Evolutionary conservation across 2,888 invertebrate species (phyloP).

Genomic region (Spodoptera exigua): DNA sequence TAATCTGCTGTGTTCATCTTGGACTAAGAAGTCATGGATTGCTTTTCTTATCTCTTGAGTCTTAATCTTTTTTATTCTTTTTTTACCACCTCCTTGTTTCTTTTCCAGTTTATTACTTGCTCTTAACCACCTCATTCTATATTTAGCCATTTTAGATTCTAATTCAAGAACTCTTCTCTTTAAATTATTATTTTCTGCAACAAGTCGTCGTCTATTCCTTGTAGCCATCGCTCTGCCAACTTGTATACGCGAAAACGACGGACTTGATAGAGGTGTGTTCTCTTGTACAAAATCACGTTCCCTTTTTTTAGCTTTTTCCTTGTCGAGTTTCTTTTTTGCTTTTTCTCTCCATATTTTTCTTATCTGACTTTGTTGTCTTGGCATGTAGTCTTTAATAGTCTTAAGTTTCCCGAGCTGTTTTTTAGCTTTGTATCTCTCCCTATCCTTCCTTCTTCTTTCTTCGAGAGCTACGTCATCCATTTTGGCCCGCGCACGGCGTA

Average conservation of each 20-base stretch:
- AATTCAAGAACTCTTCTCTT: conserved; percentile 16
- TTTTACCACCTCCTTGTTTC: conserved; percentile 1
- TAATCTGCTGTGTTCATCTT: background rate
- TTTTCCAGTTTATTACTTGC: background rate
- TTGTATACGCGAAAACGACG: conserved; percentile 19
- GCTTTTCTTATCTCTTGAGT: background rate
- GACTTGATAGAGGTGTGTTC: conserved; percentile 27
- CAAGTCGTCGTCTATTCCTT: conserved; percentile 18
- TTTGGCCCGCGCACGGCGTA: conserved; percentile 30
- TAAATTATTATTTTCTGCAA: conserved; percentile 22
- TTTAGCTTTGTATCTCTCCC: conserved; percentile 30
- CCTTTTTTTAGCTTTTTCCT: conserved; percentile 20
- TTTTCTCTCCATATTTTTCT: conserved; percentile 42
- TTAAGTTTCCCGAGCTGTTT: conserved; percentile 35
- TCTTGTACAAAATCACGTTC: conserved; percentile 1
- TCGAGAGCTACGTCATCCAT: conserved; percentile 32
- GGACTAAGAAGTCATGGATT: background rate
- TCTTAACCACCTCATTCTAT: conserved; percentile 11
- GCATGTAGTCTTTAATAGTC: conserved; percentile 44
- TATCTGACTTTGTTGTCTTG: conserved; percentile 32
- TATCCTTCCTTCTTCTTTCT: conserved; percentile 38
- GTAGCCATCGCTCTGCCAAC: conserved; percentile 21
- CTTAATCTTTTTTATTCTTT: background rate
- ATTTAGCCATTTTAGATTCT: conserved; percentile 4
- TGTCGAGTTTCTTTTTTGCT: conserved; percentile 25